These are phyloP conservation scores for Cladopsammia gracilis DNA, from an alignment of 64 coral and sea anemone species.

Conservation along the genomic window DNA sequence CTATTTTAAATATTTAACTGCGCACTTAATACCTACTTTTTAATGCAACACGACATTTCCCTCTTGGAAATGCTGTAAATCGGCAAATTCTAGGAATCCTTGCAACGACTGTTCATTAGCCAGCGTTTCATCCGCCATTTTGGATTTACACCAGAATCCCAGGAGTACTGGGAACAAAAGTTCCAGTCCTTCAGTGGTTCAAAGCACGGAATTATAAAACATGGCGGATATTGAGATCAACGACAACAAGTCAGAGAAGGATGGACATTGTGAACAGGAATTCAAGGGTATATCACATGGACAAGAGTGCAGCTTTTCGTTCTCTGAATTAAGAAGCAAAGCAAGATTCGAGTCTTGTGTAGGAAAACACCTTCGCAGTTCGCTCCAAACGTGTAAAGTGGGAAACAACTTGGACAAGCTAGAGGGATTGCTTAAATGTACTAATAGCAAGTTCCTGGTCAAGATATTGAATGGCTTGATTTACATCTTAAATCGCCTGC, in stretches of 20 bases:
- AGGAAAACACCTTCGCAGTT: slow-evolving; percentile 56
- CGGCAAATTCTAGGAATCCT: slow-evolving; percentile 60
- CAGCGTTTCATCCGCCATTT: slow-evolving; percentile 17
- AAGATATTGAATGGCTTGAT: background rate
- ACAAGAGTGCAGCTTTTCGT: background rate
- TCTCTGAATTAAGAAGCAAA: slow-evolving; percentile 32
- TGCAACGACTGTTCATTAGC: slow-evolving; percentile 23
- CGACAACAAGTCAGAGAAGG: no score
- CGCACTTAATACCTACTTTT: no score
- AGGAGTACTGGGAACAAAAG: slow-evolving; percentile 48
- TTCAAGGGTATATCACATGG: no score
- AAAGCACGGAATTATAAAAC: slow-evolving; percentile 34
- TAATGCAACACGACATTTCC: no score
- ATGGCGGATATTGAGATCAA: no score
- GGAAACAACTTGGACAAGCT: slow-evolving; percentile 56
- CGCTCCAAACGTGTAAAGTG: slow-evolving; percentile 61
- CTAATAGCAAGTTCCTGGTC: slow-evolving; percentile 14
- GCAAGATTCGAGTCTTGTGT: background rate
- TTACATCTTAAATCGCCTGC: slow-evolving; percentile 16
- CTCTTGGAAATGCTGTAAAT: slow-evolving; percentile 30
- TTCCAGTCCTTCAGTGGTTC: slow-evolving; percentile 50
- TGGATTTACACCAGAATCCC: slow-evolving; percentile 23
- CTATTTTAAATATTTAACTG: no score
- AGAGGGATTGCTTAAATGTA: slow-evolving; percentile 46
- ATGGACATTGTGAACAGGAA: no score